phyloP scores from a whole-genome alignment of 1,140 invertebrate species.

The Oryzaephilus surinamensis region DNA sequence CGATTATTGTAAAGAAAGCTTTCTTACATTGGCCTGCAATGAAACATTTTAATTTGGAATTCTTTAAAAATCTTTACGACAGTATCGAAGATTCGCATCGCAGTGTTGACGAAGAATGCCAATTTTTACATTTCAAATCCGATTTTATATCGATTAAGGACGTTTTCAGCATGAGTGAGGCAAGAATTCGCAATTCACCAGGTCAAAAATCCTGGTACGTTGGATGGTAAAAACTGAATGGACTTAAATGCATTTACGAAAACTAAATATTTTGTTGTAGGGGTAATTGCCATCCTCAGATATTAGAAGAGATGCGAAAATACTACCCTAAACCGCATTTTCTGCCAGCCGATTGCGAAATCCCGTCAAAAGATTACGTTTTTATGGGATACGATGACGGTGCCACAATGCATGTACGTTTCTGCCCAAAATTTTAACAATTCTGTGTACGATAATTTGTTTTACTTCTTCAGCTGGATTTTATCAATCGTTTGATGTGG shows the following conservation, averaged over 20 bases:
- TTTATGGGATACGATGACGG: constrained; percentile 89
- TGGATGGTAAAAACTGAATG: constrained; percentile 62
- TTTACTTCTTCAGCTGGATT: constrained; percentile 63
- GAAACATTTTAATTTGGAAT: constrained; percentile 57
- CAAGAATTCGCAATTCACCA: constrained; percentile 48
- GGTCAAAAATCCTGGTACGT: constrained; percentile 76
- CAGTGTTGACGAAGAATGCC: constrained; percentile 65
- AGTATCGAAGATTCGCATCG: constrained; percentile 51
- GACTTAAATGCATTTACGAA: background rate
- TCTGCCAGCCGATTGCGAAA: constrained; percentile 77
- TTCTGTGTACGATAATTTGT: constrained; percentile 5
- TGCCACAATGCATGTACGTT: constrained; percentile 83
- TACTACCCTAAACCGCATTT: constrained; percentile 80
- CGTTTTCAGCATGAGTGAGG: constrained; percentile 65
- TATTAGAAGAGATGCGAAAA: constrained; percentile 61
- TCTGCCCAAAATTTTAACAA: constrained; percentile 1
- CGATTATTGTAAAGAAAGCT: constrained; percentile 70
- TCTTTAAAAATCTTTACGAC: constrained; percentile 67
- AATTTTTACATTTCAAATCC: constrained; percentile 84
- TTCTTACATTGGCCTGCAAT: constrained; percentile 68
- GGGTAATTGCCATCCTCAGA: constrained; percentile 77
- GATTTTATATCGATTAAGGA: constrained; percentile 66
- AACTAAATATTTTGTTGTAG: constrained; percentile 37
- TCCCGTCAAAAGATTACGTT: constrained; percentile 82
- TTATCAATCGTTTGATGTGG: constrained; percentile 85